Conservation (phyloP, 2,113 vertebrate species). For the Enhydra lutris region DNA sequence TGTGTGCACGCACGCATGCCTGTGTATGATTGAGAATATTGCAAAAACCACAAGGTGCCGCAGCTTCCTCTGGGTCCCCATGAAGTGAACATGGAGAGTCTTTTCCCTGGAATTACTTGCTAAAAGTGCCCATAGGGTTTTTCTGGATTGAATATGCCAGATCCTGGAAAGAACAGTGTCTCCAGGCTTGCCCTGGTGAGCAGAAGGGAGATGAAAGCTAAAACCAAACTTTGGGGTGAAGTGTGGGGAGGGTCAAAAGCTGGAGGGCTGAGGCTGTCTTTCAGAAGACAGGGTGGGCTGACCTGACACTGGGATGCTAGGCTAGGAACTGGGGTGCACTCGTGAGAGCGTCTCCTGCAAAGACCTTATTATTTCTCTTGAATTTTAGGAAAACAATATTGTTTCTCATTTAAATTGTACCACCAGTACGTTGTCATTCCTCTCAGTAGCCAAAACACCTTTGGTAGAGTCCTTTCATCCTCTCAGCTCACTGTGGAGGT, state of each 20-base stretch:
- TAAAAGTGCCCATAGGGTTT: neutral
- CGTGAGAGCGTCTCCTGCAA: neutral
- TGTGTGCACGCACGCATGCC: rapidly evolving
- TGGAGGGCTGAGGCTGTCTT: neutral
- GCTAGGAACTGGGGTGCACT: neutral
- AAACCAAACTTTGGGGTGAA: neutral
- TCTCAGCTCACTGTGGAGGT: neutral
- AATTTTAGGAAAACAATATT: neutral
- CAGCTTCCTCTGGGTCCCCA: neutral
- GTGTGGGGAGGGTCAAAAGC: neutral
- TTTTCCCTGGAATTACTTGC: too few species aligned
- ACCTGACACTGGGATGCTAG: too few species aligned
- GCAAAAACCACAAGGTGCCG: neutral
- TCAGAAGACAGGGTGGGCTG: neutral
- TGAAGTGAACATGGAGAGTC: neutral
- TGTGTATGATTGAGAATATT: neutral
- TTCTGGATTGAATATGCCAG: neutral
- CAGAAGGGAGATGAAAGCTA: neutral
- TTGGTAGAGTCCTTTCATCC: neutral
- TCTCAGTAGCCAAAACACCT: neutral
- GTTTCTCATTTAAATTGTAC: neutral
- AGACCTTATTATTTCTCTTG: neutral
- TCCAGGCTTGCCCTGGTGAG: neutral
- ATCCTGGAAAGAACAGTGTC: neutral
- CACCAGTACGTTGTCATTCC: neutral